Percentiles rank a stretch among this genome's conserved stretches.
These are phyloP conservation scores for Drosophila atripex DNA, from an alignment of 2,888 invertebrate genomes.

Conservation along the genomic window DNA sequence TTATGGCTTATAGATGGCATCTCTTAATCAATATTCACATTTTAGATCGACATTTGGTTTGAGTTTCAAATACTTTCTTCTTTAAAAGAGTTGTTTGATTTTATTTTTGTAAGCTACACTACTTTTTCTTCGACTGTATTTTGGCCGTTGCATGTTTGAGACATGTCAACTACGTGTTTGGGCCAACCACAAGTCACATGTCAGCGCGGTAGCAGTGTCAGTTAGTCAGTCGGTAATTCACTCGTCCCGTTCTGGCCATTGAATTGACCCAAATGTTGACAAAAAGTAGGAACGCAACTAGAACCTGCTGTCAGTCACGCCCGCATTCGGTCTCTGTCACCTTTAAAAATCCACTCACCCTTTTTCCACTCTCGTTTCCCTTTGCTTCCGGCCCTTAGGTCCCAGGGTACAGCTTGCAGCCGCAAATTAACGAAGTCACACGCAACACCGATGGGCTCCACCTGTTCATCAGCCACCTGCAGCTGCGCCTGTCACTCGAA, in stretches of 20 bases:
- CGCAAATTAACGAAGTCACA: conserved; percentile 83
- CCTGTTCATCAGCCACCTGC: conserved; percentile 82
- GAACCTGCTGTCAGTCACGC: conserved; percentile 27
- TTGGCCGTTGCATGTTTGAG: conserved; percentile 46
- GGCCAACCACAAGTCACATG: conserved; percentile 32
- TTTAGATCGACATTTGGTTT: too few species aligned
- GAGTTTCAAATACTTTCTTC: neutral
- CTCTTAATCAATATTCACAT: too few species aligned
- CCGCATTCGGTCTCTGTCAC: conserved; percentile 22
- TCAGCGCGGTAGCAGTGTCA: conserved; percentile 3
- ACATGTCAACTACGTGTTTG: conserved; percentile 31
- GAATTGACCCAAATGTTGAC: conserved; percentile 45
- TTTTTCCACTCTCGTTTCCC: conserved; percentile 11
- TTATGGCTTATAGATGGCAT: too few species aligned
- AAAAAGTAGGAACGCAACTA: conserved; percentile 19
- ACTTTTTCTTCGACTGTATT: neutral
- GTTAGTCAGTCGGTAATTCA: conserved; percentile 18
- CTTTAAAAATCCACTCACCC: conserved; percentile 26
- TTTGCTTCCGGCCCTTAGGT: conserved; percentile 67
- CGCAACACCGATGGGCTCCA: conserved; percentile 82
- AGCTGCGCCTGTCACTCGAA: conserved; percentile 83
- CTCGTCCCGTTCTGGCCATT: conserved; percentile 4
- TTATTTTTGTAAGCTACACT: neutral
- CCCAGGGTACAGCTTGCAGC: conserved; percentile 78
- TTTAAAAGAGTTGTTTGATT: neutral